These are phyloP conservation scores for Sphecodes monilicornis DNA, from an alignment of 2,888 invertebrate species.

Conservation along the genomic window DNA sequence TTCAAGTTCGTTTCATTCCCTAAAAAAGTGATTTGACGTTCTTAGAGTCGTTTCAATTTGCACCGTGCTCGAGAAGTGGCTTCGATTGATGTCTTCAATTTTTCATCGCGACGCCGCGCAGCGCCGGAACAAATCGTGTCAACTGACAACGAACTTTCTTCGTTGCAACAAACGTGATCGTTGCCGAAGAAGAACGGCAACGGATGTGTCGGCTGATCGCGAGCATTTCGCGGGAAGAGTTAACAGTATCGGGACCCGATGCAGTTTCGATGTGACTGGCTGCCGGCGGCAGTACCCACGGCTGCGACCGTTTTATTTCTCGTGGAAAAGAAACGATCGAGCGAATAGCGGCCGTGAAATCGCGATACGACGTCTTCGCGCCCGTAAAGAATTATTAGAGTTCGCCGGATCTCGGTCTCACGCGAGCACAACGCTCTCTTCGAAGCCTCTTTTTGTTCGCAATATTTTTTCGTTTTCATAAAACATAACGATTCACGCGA, in stretches of 20 bases:
- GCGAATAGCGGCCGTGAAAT: slow-evolving; percentile 75
- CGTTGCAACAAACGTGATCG: not conserved
- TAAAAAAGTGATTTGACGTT: not conserved
- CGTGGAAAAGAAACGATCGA: slow-evolving; percentile 62
- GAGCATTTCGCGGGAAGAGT: slow-evolving; percentile 48
- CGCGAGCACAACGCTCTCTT: slow-evolving; percentile 26
- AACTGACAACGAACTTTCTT: not conserved
- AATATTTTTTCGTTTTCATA: not conserved
- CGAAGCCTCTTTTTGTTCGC: not conserved
- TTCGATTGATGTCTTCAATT: not conserved
- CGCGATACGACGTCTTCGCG: slow-evolving; percentile 70
- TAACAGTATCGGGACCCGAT: slow-evolving; percentile 71
- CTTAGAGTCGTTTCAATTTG: not conserved
- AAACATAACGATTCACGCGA: not conserved
- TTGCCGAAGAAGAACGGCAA: slow-evolving; percentile 18
- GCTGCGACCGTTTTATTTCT: slow-evolving; percentile 50
- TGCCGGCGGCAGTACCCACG: slow-evolving; percentile 65
- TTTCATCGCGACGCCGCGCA: not conserved
- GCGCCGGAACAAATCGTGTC: not conserved
- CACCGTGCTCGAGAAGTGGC: not conserved
- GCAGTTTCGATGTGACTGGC: slow-evolving; percentile 68
- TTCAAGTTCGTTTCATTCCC: not conserved
- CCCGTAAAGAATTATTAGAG: slow-evolving; percentile 65
- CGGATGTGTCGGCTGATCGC: slow-evolving; percentile 28
- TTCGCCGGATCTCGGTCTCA: slow-evolving; percentile 27